Conservation (phyloP, 2,113 vertebrate species). For the Pungitius pungitius region DNA sequence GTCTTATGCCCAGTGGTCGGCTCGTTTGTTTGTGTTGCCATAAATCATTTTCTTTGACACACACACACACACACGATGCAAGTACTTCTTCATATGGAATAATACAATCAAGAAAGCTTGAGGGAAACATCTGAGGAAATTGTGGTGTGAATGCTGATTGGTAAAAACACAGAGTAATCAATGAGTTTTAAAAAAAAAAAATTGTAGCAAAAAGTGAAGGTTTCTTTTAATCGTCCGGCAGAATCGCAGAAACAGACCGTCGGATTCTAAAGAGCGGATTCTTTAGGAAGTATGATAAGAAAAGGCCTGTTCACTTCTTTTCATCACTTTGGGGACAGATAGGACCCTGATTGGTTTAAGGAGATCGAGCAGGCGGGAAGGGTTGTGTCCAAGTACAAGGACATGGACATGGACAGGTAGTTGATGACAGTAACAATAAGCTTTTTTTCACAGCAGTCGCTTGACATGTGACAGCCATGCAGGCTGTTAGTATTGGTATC, state of each 20-base stretch:
- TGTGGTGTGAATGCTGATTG: neutral
- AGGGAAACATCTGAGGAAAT: neutral
- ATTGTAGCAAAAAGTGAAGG: too few relatives aligned
- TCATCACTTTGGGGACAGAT: too few relatives aligned
- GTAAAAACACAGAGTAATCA: neutral
- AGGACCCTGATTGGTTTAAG: neutral
- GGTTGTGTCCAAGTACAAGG: neutral
- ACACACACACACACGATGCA: neutral
- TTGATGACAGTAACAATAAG: neutral
- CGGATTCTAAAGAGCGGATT: neutral
- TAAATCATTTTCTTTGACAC: constrained; percentile 9
- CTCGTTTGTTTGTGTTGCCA: neutral
- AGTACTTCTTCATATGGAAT: constrained; percentile 28
- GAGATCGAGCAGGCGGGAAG: neutral
- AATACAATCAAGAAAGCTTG: constrained; percentile 17
- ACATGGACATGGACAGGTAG: neutral
- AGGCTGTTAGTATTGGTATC: neutral
- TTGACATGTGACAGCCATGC: neutral
- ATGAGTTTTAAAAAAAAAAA: too few relatives aligned
- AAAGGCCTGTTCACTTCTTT: neutral
- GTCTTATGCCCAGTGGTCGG: neutral
- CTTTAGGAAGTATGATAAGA: neutral
- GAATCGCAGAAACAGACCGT: neutral
- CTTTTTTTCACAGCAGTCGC: neutral
- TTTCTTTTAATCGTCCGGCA: neutral